Base-by-base conservation (phyloP, 2,888 invertebrate genomes). In the Acanthacorydalis orientalis region DNA sequence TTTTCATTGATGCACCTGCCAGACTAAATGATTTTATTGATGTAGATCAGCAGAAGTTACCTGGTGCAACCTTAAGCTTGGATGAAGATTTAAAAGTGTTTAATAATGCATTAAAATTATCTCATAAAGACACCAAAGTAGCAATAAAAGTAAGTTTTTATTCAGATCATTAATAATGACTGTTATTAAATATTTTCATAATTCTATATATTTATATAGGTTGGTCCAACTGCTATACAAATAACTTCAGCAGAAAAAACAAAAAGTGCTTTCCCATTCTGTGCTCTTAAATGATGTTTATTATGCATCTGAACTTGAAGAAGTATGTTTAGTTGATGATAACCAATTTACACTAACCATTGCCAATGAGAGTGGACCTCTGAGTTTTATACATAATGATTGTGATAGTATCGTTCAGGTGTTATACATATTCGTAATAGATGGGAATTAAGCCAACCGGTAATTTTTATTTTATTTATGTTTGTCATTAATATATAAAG, bases 311-410 rank as follows among this genome's bases (percentile, higher is more conserved):
- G 96, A 97, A 68, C 95, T 97, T 50, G 96, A 97, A 62, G 95
- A 96, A 74, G 95, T 95, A 32, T 88, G 89, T 57, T 64, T 91
- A 23, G 89, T 96, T 8, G 96, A 97, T 62, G 96, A 97, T 70
- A 96, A 96, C 68, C 96, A 96, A 66, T 96, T 97, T 64, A 95
- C 95, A 0, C 67, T 97, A 50, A 92, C 92, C 0, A 96, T 97
- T 55, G 84, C 91, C 47, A 95, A 95, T 64, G 96, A 96, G 65
- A 83, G 88, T 53, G 91, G 93, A 0, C 93, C 95, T 1, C 68
- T 97, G 44, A 92, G 92, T 55, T 96, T 97, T 68, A 96, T 96
- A 54, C 96, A 97, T 69, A 93, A 92, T 65, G 96, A 96, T 68
- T 96, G 96, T 65, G 96, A 97, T 64, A 90, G 84, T 59, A 96